A percentile compares a stretch with the other conserved stretches of the same genome.
Conservation (phyloP, 1,140 invertebrate genomes). For the Polyergus mexicanus region DNA sequence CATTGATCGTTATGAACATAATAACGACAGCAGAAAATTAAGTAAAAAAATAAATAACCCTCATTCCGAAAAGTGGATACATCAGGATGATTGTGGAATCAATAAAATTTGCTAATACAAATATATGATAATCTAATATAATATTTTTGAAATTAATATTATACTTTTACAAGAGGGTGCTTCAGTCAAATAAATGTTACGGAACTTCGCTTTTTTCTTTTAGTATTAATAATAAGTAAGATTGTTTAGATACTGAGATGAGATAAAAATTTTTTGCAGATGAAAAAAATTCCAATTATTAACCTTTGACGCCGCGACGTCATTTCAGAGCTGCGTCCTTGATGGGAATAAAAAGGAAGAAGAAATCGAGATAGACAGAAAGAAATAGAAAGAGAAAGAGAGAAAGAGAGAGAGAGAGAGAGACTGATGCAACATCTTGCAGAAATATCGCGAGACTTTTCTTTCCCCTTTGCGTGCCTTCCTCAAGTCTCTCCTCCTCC, state of each 20-base stretch:
- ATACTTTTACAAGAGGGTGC: no score
- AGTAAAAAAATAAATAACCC: not conserved
- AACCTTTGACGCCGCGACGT: not conserved
- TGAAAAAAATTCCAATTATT: not conserved
- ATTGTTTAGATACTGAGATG: no score
- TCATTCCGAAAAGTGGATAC: not conserved
- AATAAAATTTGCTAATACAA: not conserved
- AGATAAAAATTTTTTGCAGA: not conserved
- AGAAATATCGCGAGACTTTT: conserved; percentile 73
- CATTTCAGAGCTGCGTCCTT: conserved; percentile 31
- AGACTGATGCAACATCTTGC: conserved; percentile 73
- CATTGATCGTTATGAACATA: not conserved
- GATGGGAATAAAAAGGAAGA: conserved; percentile 67
- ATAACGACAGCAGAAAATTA: not conserved
- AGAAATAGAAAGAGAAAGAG: not conserved
- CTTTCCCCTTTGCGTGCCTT: conserved; percentile 1
- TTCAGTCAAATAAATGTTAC: no score
- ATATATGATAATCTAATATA: not conserved
- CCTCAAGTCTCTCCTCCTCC: conserved; percentile 26
- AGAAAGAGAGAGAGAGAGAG: no score
- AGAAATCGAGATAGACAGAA: conserved; percentile 32
- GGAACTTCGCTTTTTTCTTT: no score
- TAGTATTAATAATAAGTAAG: no score
- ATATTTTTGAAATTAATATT: no score
- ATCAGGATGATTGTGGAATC: not conserved